phyloP scores from a whole-genome alignment of 2,797 vertebrate species.

The Urophycis tenuis region DNA sequence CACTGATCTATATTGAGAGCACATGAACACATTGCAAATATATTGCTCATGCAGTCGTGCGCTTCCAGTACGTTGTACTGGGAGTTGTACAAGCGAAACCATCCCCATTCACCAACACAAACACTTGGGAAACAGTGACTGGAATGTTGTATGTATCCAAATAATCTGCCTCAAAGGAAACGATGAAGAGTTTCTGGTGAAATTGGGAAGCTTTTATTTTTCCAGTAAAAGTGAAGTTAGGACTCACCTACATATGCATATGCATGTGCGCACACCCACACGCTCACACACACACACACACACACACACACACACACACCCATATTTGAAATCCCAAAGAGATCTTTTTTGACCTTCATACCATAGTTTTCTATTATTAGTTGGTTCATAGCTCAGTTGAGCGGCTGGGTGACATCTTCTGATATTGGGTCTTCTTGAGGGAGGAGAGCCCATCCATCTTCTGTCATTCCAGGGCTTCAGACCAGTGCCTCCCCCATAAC shows the following conservation, averaged over 20 bases:
- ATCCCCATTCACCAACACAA: background rate
- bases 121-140: background rate
- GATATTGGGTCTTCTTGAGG: background rate
- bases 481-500: background rate
- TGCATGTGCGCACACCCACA: background rate
- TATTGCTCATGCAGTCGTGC: background rate
- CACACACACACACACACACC: background rate
- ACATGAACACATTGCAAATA: background rate
- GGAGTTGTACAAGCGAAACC: background rate
- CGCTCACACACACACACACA: background rate
- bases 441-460: background rate
- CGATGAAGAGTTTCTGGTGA: background rate
- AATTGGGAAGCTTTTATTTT: background rate
- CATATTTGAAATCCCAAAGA: background rate
- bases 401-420: background rate
- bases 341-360: background rate
- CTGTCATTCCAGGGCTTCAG: background rate
- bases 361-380: background rate
- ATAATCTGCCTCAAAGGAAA: background rate
- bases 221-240: background rate
- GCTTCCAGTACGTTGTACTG: background rate
- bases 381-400: background rate
- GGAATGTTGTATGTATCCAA: background rate
- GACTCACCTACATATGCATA: background rate
- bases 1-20: background rate